Conservation (phyloP, 1,140 invertebrate genomes). For the Atta colombica region DNA sequence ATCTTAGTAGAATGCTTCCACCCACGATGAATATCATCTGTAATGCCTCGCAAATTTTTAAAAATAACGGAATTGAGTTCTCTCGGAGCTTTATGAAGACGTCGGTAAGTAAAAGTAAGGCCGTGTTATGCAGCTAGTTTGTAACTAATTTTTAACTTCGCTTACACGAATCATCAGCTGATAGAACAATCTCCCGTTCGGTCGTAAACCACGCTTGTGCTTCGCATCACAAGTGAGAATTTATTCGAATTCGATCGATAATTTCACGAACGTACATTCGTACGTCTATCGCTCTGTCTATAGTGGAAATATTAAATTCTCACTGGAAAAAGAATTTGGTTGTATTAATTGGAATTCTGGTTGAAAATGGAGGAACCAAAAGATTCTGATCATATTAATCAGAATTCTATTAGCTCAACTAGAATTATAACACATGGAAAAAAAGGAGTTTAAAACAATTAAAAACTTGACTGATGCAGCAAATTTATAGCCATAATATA, state of each 20-base stretch:
- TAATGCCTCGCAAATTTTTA: constrained; percentile 38
- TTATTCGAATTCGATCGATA: neutral
- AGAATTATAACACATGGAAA: no score
- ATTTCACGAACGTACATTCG: constrained; percentile 33
- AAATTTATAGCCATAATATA: no score
- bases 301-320: no score
- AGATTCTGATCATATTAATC: no score
- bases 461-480: no score
- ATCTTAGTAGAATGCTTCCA: constrained; percentile 28
- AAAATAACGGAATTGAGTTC: constrained; percentile 15
- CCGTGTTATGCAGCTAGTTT: no score
- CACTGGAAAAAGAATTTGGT: no score
- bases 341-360: no score
- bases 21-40: constrained; percentile 41
- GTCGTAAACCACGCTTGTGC: neutral
- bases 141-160: neutral
- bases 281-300: no score
- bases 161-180: neutral
- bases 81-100: constrained; percentile 8
- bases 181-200: neutral
- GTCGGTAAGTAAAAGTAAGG: neutral
- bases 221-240: neutral
- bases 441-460: no score
- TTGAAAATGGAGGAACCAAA: no score
- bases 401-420: no score